Percentiles rank a stretch among this genome's conserved stretches.
Conservation (phyloP, 1,140 invertebrate genomes). For the Pseudomyrmex concolor region DNA sequence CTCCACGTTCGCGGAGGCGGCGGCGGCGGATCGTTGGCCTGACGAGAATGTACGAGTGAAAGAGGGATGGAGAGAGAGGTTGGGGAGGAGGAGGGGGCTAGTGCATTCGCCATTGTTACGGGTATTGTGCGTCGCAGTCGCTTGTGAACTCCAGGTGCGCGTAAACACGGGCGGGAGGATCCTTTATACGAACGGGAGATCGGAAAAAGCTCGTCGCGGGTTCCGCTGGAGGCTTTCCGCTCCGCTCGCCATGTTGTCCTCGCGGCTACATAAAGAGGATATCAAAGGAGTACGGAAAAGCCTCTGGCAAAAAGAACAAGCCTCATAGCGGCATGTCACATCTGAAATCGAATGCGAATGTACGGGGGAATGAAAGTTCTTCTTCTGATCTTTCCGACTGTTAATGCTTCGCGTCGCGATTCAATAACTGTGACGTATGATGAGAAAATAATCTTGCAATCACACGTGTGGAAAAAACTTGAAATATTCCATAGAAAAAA, state of each 20-base stretch:
- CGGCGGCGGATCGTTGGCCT: conserved; percentile 16
- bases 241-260: conserved; percentile 38
- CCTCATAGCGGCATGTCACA: conserved; percentile 11
- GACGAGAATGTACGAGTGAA: background rate
- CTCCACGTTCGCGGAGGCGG: conserved; percentile 1
- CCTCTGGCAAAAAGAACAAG: conserved; percentile 25
- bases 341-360: conserved; percentile 45
- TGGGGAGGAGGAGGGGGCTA: background rate
- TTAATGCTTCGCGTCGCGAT: conserved; percentile 17
- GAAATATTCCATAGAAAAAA: too few species aligned
- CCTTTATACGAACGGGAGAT: conserved; percentile 52
- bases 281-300: conserved; percentile 43
- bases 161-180: conserved; percentile 40
- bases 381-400: background rate
- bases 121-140: conserved; percentile 42
- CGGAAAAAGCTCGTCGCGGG: conserved; percentile 53
- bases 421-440: background rate
- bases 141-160: conserved; percentile 54
- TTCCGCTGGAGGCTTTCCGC: conserved; percentile 30
- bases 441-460: background rate
- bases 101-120: conserved; percentile 43
- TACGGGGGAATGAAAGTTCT: conserved; percentile 9
- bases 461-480: too few species aligned
- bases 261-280: conserved; percentile 26
- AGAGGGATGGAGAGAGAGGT: background rate